A percentile compares a stretch with the other conserved stretches of the same genome.
These are phyloP conservation scores for human (Homo sapiens) DNA, from an alignment of 2,113 vertebrate species.

Conservation along the genomic window GRCh38 chr13:35655501-35656000, in stretches of 20 bases:
- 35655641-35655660: constrained; percentile 99
- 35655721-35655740: constrained; percentile 98
- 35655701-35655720: constrained; percentile 99
- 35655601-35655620: constrained; percentile 99
- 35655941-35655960: neutral
- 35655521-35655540: neutral
- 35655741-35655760: constrained; percentile 94
- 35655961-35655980: neutral
- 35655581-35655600: constrained; percentile 99
- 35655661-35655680: constrained; percentile 98
- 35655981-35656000: neutral
- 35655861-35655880: neutral
- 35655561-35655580: constrained; percentile 82
- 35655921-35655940: neutral
- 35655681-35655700: constrained; percentile 95
- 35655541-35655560: neutral
- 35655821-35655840: neutral
- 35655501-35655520: neutral
- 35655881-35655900: neutral
- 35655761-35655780: neutral
- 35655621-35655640: constrained; percentile 96
- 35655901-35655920: neutral
- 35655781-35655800: neutral
- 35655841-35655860: neutral
- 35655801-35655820: neutral